Base-by-base conservation (phyloP, 2,113 vertebrate genomes). In the Seriola dumerili region DNA sequence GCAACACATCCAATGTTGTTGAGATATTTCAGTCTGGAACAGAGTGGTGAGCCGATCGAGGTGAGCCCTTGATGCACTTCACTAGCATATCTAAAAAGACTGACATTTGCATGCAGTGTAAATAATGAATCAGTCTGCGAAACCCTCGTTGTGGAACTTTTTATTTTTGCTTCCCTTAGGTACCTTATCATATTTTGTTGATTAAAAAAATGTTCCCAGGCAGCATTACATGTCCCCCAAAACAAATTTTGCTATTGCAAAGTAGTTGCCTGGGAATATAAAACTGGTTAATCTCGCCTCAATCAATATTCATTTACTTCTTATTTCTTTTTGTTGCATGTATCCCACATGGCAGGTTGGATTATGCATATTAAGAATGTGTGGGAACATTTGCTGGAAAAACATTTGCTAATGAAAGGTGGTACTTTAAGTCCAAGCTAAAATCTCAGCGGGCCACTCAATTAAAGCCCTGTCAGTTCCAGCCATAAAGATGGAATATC, bases 321-420 rank as follows among this genome's bases (percentile, higher is more conserved):
- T n/a, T 8, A 61, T 71, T 76, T 72, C 0, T 14, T 57, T 25
- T 55, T 29, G n/a, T 36, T 57, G 23, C 61, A 67, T 58, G 74
- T 55, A 72, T 79, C 42, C 38, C 1, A 68, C 10, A 6, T 34
- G 12, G 44, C 40, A 62, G 72, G 52, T 62, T 46, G 54, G 44
- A 70, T 63, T 25, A 23, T 4, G 42, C 23, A 68, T 52, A 36
- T 61, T 25, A 67, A 44, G 65, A 83, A 66, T 75, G 65, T 72
- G 54, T 80, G 69, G 69, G 61, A 85, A 78, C 34, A 63, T 46
- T 85, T 74, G 11, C 58, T 55, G 25, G 55, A 19, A 72, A 79
- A 85, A 66, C 42, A 72, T 36, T 44, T 48, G 46, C 29, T 52
- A 63, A 58, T 77, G 50, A 83, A 77, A 77, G 13, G 21, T 70